Base-by-base conservation (phyloP, 2,113 vertebrate genomes). In the Gasterosteus nipponicus region DNA sequence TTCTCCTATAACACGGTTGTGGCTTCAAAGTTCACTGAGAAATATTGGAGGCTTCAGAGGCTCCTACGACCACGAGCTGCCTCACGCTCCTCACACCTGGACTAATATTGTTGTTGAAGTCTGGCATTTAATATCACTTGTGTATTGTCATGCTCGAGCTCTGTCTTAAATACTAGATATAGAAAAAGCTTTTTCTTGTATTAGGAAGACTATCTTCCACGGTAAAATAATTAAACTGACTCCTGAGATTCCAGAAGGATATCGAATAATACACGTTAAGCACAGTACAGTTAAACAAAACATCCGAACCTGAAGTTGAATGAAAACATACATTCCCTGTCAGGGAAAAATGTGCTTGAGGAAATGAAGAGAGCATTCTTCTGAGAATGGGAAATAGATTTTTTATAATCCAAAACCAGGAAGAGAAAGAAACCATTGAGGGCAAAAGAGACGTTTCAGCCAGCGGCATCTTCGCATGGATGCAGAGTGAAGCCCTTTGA, bases 401-500 rank as follows among this genome's bases (percentile, higher is more conserved):
- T 74, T 26, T 54, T 5, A 78, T 84, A 87, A 82, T 79, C 42
- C 16, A 51, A 62, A 66, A 51, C 67, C 49, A 10, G 18, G 47
- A 67, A 59, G 63, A 68, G 67, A 75, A 73, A 71, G 80, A 0
- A 38, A 35, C 57, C 64, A 72, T 63, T 68, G 33, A 46, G 44
- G 65, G 49, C 29, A 47, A 31, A 49, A 53, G 7, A 59, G 29
- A 72, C 49, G 69, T 69, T 84, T 51, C 69, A 74, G 69, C 73
- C 76, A 62, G 77, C 71, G 82, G 78, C 76, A 51, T 75, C 76
- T 84, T 88, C 71, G 68, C 83, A 66, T 80, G 77, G 73, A 78
- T 79, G 79, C 73, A 79, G 46, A 80, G 65, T 38, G 56, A 22
- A 81, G 65, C 73, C 84, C 90, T 93, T 93, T 93, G 90, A 93